Percentiles rank a stretch among this genome's conserved stretches.
Conservation (phyloP, 2,797 vertebrate species). For the Sparus aurata region DNA sequence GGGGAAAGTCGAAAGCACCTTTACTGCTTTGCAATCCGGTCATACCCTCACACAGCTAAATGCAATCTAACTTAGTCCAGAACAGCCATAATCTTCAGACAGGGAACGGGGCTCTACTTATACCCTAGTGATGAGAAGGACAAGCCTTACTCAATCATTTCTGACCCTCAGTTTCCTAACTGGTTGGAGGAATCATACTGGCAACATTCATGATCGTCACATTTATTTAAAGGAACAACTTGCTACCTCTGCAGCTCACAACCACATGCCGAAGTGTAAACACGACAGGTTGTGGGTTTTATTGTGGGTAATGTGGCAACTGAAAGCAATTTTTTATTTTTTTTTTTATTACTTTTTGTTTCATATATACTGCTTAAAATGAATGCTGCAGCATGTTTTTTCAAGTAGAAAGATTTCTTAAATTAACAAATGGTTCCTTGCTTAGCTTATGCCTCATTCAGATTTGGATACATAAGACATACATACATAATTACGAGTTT, state of each 20-base stretch:
- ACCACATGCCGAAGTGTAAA: too few relatives aligned
- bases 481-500: not conserved
- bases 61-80: not conserved
- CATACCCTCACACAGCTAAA: not conserved
- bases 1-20: not conserved
- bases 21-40: not conserved
- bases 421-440: not conserved
- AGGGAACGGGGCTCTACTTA: not conserved
- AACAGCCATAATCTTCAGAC: constrained; percentile 5
- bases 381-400: not conserved
- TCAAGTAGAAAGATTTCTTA: too few relatives aligned
- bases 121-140: not conserved
- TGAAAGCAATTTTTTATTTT: not conserved
- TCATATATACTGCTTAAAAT: not conserved
- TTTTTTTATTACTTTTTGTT: not conserved
- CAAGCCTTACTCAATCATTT: constrained; percentile 1
- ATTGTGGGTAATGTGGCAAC: not conserved
- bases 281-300: not conserved
- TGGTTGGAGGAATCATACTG: not conserved
- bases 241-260: not conserved
- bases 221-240: not conserved
- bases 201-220: not conserved
- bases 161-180: not conserved
- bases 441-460: not conserved
- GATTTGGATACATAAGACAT: not conserved